A percentile compares a stretch with the other conserved stretches of the same genome.
These are phyloP conservation scores for Chionis minor DNA, from an alignment of 2,113 vertebrate species.

Conservation along the genomic window DNA sequence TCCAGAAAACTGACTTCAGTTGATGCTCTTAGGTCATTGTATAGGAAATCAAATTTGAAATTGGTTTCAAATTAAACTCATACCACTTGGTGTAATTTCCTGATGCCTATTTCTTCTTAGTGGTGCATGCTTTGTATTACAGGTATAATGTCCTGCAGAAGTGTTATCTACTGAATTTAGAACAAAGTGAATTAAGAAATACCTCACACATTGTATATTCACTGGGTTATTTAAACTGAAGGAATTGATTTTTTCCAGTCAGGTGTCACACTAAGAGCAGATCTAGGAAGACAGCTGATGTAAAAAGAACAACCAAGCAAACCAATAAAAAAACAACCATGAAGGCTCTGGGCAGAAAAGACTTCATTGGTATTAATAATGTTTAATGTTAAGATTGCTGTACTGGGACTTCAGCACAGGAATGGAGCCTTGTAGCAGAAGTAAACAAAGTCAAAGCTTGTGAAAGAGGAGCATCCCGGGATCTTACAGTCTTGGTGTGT, in stretches of 20 bases:
- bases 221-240: constrained; percentile 40
- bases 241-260: constrained; percentile 9
- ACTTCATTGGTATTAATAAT: background rate
- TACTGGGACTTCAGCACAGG: background rate
- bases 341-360: background rate
- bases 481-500: background rate
- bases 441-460: background rate
- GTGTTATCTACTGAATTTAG: background rate
- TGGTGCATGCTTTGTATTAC: background rate
- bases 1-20: background rate
- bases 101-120: background rate
- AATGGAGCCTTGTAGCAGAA: background rate
- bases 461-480: background rate
- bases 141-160: background rate
- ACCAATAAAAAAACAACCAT: background rate
- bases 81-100: background rate
- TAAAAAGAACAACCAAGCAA: background rate
- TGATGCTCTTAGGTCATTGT: background rate
- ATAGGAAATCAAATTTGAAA: background rate
- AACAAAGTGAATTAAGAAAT: background rate
- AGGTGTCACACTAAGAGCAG: background rate
- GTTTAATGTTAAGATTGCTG: background rate
- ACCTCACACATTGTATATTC: background rate
- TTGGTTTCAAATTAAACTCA: background rate
- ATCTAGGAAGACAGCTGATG: background rate